Evolutionary conservation across 2,888 invertebrate genomes (phyloP), one percentile per base, ranked within the genome.

Genomic region (Eupelmus urozonus): DNA sequence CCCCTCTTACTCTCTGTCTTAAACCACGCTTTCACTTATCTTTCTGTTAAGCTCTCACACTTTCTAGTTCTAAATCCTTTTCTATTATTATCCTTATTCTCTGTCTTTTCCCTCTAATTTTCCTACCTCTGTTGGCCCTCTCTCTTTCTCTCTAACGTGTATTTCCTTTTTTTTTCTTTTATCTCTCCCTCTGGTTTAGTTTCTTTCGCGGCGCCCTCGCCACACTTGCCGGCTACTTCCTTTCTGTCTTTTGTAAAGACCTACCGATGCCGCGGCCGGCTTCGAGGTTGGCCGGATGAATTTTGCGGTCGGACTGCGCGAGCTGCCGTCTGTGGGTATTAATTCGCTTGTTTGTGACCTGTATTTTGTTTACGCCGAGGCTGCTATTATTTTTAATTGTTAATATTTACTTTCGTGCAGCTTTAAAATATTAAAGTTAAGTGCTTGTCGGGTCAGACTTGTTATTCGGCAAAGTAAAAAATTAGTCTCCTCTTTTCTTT

Each of bases 41-140:
- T 73, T 67, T 60, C 51, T 40, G 72, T 51, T 73, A 76, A 79
- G 72, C 76, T 67, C 76, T 42, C n/a, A 25, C 67, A 69, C 72
- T 73, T 76, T 79, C 73, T 76, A 69, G 51, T 51, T 76, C 63
- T 63, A 72, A 76, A 79, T 76, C 72, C 60, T 55, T 42, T 45
- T 66, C 65, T 60, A 59, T 71, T 76, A 65, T 71, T 70, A 49
- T 59, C 59, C 51, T 57, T 4, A 16, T 45, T 45, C 67, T 40
- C 59, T 55, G 27, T 53, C 55, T 71, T 16, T 45, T 34, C 34
- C 34, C 60, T 71, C 70, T 71, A 71, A 71, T 71, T 71, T 60
- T 71, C 59, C 29, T 5, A 29, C 27, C 73, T 73, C 63, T 73
- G 73, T 73, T 63, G 63, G 29, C 20, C 7, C 13, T 42, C 4